A percentile compares a stretch with the other conserved stretches of the same genome.
phyloP scores from a whole-genome alignment of 2,113 vertebrate species.

The Colius striatus region DNA sequence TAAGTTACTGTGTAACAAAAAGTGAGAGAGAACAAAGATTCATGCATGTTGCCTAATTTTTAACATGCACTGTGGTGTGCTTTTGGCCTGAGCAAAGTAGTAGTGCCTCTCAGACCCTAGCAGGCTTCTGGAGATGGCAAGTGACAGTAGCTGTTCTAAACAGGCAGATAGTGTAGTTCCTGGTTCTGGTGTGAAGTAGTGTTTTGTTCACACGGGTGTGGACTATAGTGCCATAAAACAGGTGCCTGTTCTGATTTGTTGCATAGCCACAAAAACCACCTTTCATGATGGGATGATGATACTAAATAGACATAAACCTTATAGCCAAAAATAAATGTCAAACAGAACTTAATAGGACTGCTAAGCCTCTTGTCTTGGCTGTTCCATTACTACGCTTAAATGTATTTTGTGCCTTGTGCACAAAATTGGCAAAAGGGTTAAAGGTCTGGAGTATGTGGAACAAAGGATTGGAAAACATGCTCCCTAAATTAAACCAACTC shows the following conservation, averaged over 20 bases:
- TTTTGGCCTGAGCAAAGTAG: neutral
- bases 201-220: neutral
- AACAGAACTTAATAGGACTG: neutral
- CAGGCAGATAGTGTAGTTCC: neutral
- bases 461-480: neutral
- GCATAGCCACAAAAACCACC: neutral
- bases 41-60: neutral
- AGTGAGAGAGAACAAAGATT: neutral
- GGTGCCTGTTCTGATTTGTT: neutral
- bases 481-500: neutral
- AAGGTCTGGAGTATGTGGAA: neutral
- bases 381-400: neutral
- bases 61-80: neutral
- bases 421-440: neutral
- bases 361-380: neutral
- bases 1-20: neutral
- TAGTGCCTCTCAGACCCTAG: neutral
- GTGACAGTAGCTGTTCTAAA: neutral
- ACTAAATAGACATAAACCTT: neutral
- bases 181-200: neutral
- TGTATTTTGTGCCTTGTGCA: accelerated
- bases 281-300: neutral
- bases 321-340: neutral
- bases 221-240: neutral
- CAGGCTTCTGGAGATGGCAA: neutral